Base-by-base conservation (phyloP, 2,888 invertebrate genomes). In the Chrysolina americana region DNA sequence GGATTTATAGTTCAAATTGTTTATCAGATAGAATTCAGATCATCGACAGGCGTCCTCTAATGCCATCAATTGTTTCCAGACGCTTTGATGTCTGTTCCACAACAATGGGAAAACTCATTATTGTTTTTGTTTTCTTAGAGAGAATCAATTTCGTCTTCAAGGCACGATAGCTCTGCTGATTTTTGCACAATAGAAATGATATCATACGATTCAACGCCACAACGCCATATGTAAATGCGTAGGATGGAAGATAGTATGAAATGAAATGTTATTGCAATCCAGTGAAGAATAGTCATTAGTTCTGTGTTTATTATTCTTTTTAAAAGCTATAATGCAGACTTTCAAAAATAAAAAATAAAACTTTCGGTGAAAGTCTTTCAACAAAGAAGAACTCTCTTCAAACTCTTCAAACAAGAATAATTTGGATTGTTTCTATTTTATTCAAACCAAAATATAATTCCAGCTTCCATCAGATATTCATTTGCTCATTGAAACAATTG, bases 51-150 rank as follows among this genome's bases (percentile, higher is more conserved):
- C 48, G 17, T 50, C 9, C n/a, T 28, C n/a, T 59, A 19, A 50
- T 66, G 66, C 66, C 13, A 66, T 66, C 28, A 48, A 66, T 66
- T 66, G 48, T 66, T 50, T 44, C 23, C 48, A 23, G 47, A 47
- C 65, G 65, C 65, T 65, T 23, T 65, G 65, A 44, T 48, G 44
- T 41, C 65, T 65, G 28, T 59, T 59, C 59, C 59, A 59, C 59
- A 28, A 59, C 59, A 59, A 59, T 59, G 59, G 47, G 28, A 59
- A 23, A 59, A n/a, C 36, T 59, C 59, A 59, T n/a, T 59, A 59
- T 8, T 36, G 59, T 28, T 59, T 59, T 59, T 59, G 59, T 28
- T 59, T 36, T 36, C 59, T 59, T 28, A n/a, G n/a, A 59, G 28
- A 28, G 28, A 59, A 28, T 59, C 59, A 28, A 59, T 28, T 59